Base-by-base conservation (phyloP, 2,113 vertebrate genomes). In the Monarcha castaneiventris region DNA sequence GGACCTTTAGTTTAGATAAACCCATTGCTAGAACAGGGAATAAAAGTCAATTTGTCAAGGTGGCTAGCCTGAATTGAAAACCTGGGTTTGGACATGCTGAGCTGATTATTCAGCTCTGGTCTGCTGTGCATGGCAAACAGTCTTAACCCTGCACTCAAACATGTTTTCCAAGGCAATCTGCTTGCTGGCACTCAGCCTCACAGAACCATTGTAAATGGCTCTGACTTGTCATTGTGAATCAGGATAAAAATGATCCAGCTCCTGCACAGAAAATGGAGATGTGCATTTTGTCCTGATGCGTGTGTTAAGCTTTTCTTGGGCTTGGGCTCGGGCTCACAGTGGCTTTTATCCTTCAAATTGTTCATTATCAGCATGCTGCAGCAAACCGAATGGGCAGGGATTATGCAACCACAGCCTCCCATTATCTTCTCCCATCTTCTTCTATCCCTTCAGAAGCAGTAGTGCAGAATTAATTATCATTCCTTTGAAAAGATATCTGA, bases 401-500 rank as follows among this genome's bases (percentile, higher is more conserved):
- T 94, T 95, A 83, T 14, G 9, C 79, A 95, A 91, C 56, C 18
- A 37, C 13, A 1, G 3, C 13, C 1, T 1, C 68, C 54, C 63
- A 64, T 89, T 95, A 91, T 95, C 81, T 81, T 83, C 92, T 62
- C 49, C 73, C 87, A 90, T 86, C 84, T 89, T 89, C 25, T 74
- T 71, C 90, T 67, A 13, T 68, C 67, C 71, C 82, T 76, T 94
- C 75, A 78, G 93, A 94, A 82, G 93, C 74, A 89, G 44, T n/a
- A 84, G 71, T 86, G 92, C 84, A 95, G 89, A 94, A 94, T 96
- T 96, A 92, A 96, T 94, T 80, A 89, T 37, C 58, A n/a, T 90
- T 89, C 44, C 56, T 93, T 88, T 94, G 79, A 88, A 92, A 91
- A 94, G 78, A 90, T 96, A 94, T 79, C 87, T 9, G 55, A 96